phyloP scores from a whole-genome alignment of 2,888 invertebrate species.

The Eilema griseolum region DNA sequence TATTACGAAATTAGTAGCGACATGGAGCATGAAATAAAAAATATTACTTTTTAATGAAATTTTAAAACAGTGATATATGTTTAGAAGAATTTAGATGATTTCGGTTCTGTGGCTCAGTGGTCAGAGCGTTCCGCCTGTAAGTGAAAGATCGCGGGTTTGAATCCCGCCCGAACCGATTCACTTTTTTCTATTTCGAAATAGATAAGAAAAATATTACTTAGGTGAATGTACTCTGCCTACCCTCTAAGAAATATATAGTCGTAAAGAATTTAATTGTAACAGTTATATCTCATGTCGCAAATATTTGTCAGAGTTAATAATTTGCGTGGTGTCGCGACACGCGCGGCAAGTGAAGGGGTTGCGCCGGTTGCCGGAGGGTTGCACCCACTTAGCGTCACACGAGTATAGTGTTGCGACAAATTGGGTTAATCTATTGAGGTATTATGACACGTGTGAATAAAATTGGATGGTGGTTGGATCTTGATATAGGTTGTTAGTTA shows the following conservation, averaged over 20 bases:
- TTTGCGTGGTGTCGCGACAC: constrained; percentile 36
- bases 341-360: constrained; percentile 43
- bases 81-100: too few relatives aligned
- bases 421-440: constrained; percentile 46
- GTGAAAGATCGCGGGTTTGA: too few relatives aligned
- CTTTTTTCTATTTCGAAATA: too few relatives aligned
- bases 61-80: too few relatives aligned
- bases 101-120: too few relatives aligned
- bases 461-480: not conserved
- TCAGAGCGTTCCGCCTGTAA: too few relatives aligned
- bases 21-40: not conserved
- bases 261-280: not conserved
- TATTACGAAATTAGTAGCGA: not conserved
- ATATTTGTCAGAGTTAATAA: constrained; percentile 47
- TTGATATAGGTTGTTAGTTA: not conserved
- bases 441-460: constrained; percentile 47
- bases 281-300: constrained; percentile 30
- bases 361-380: constrained; percentile 22
- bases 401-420: constrained; percentile 63
- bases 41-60: too few relatives aligned
- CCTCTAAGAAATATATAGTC: not conserved
- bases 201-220: too few relatives aligned
- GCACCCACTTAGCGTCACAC: constrained; percentile 56
- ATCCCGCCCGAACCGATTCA: too few relatives aligned
- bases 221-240: not conserved